Conservation (phyloP, 2,797 vertebrate genomes). For the Tachyglossus aculeatus region DNA sequence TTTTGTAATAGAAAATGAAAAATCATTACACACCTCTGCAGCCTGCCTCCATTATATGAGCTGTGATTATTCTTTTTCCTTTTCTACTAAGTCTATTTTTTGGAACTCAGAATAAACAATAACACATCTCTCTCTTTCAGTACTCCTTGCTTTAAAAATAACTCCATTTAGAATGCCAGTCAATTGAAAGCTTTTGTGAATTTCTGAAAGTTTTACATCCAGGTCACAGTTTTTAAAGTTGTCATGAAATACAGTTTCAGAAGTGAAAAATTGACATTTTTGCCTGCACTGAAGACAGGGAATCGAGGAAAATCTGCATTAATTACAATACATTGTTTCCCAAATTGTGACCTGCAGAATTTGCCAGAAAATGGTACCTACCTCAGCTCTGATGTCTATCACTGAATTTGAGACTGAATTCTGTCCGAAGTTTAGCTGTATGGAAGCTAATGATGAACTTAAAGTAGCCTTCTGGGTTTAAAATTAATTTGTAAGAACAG, state of each 20-base stretch:
- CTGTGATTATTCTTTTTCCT: background rate
- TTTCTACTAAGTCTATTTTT: background rate
- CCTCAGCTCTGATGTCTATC: background rate
- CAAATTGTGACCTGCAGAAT: background rate
- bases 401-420: accelerated
- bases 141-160: background rate
- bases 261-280: background rate
- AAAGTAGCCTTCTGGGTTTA: background rate
- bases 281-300: background rate
- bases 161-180: background rate
- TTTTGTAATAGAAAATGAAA: no score
- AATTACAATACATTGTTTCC: background rate
- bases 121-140: background rate
- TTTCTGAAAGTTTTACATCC: background rate
- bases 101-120: background rate
- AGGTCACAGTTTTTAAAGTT: background rate
- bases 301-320: background rate
- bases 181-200: background rate
- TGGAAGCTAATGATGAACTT: background rate
- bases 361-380: background rate
- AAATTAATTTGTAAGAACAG: background rate
- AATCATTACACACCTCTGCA: no score
- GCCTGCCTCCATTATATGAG: no score
- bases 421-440: accelerated
- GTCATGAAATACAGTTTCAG: background rate